phyloP scores from a whole-genome alignment of 2,113 vertebrate species.

The Sebastes schlegelii region DNA sequence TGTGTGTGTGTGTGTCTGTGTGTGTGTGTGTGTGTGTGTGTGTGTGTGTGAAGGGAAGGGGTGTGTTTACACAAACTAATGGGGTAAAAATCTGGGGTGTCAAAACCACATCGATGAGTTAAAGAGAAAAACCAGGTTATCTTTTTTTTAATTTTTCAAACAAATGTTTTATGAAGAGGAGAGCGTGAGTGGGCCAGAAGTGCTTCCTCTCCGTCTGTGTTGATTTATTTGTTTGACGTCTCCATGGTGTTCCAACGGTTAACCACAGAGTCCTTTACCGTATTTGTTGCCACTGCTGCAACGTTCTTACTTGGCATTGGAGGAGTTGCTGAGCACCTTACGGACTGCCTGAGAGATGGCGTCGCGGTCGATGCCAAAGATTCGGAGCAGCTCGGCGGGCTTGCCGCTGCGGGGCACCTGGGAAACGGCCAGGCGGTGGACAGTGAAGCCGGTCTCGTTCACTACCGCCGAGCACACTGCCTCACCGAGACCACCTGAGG shows the following conservation, averaged over 20 bases:
- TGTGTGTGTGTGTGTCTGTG: too few species aligned
- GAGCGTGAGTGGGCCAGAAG: conserved; percentile 39
- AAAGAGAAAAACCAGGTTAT: conserved; percentile 39
- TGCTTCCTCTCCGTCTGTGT: conserved; percentile 42
- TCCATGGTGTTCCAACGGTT: conserved; percentile 40
- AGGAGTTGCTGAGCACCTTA: conserved; percentile 71
- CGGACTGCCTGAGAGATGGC: conserved; percentile 75
- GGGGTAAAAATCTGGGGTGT: conserved; percentile 36
- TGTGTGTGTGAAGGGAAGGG: not conserved
- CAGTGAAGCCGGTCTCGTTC: conserved; percentile 83
- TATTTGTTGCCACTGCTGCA: not conserved
- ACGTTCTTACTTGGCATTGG: conserved; percentile 74
- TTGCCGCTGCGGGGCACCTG: conserved; percentile 87
- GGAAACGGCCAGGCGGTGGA: conserved; percentile 87
- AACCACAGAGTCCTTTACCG: conserved; percentile 32
- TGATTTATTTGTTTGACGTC: conserved; percentile 43
- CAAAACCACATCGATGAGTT: conserved; percentile 61
- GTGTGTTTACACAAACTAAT: conserved; percentile 50
- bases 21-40: not conserved
- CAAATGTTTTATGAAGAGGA: conserved; percentile 33
- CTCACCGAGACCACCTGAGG: conserved; percentile 89
- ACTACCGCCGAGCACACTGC: conserved; percentile 86
- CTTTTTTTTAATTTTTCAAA: conserved; percentile 26
- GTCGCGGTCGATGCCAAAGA: conserved; percentile 86
- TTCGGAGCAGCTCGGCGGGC: conserved; percentile 85